Conservation (phyloP, 2,888 invertebrate species). For the Mythimna ferrago region DNA sequence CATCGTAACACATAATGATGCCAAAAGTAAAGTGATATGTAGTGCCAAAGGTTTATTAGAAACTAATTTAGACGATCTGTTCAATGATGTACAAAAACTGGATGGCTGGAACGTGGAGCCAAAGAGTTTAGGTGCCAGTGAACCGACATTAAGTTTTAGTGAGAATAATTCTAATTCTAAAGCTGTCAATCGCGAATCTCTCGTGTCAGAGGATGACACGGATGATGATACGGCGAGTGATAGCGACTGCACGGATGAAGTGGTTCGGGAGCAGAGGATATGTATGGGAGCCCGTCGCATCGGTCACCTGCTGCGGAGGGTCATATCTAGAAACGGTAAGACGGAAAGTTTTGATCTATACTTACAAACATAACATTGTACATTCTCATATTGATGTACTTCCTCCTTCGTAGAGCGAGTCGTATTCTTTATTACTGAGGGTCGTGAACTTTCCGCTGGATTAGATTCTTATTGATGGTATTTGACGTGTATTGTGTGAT, state of each 20-base stretch:
- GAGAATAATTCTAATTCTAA: conserved; percentile 73
- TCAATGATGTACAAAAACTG: conserved; percentile 81
- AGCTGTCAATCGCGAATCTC: conserved; percentile 80
- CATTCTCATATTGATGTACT: not conserved
- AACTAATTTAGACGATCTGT: conserved; percentile 89
- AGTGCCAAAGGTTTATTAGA: conserved; percentile 91
- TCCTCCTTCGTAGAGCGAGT: too few relatives aligned
- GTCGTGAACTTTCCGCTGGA: too few relatives aligned
- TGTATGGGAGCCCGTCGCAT: conserved; percentile 87
- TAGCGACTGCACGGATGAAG: conserved; percentile 85
- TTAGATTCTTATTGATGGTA: too few relatives aligned
- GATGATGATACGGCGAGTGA: conserved; percentile 84
- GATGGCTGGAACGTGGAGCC: conserved; percentile 81
- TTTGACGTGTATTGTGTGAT: too few relatives aligned
- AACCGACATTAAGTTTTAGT: conserved; percentile 83
- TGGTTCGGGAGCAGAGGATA: conserved; percentile 83
- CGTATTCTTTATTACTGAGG: too few relatives aligned
- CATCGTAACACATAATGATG: conserved; percentile 80
- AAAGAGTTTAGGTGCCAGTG: conserved; percentile 86
- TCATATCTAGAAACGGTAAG: conserved; percentile 89
- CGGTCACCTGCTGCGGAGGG: conserved; percentile 85
- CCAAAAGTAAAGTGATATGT: conserved; percentile 88
- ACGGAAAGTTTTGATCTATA: not conserved
- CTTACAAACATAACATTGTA: not conserved
- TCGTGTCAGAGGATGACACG: conserved; percentile 85